Evolutionary conservation across 2,888 invertebrate genomes (phyloP), one percentile per base, ranked within the genome.

Genomic region (Ophonus ardosiacus): DNA sequence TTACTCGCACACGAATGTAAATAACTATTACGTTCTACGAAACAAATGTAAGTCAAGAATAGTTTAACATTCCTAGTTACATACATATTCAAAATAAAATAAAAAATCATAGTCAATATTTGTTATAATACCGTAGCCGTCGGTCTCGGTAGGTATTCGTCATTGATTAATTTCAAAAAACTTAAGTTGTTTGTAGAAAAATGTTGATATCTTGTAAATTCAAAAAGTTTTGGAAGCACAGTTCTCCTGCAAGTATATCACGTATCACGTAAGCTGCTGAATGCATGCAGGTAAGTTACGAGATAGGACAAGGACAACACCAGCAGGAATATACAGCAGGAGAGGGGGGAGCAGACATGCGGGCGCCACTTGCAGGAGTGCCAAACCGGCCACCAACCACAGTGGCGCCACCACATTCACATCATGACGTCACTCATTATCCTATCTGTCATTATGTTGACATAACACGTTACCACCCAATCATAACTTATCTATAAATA

Each of bases 251-350:
- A 43, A 6, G 38, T 71, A n/a, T 31, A 71, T 71, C 68, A 71
- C 71, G 71, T 74, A 43, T 43, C 18, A 68, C 31, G 38, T 68
- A 38, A 31, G 68, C 68, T 31, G 3, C 38, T 15, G 17, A 17
- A 7, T 76, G 24, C 38, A 79, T 59, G 79, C 71, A 81, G 65
- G 81, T 81, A 81, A 81, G 65, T 81, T 65, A 68, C 81, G 56
- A 43, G 82, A 74, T 74, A 74, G 17, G 13, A 74, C 71, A 74
- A 74, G 51, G 71, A 74, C 18, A 74, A 74, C 71, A 74, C 13
- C 10, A 31, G 68, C 38, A 68, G 59, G 17, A 59, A 17, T 7
- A 59, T 24, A 24, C 43, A 74, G 71, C 43, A 43, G 71, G 18
- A 43, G 40, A 43, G 40, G 51, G 43, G 51, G 40, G 43, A 13